Percentiles rank a stretch among this genome's conserved stretches.
These are phyloP conservation scores for Volucella inanis DNA, from an alignment of 2,888 invertebrate genomes.

Conservation along the genomic window DNA sequence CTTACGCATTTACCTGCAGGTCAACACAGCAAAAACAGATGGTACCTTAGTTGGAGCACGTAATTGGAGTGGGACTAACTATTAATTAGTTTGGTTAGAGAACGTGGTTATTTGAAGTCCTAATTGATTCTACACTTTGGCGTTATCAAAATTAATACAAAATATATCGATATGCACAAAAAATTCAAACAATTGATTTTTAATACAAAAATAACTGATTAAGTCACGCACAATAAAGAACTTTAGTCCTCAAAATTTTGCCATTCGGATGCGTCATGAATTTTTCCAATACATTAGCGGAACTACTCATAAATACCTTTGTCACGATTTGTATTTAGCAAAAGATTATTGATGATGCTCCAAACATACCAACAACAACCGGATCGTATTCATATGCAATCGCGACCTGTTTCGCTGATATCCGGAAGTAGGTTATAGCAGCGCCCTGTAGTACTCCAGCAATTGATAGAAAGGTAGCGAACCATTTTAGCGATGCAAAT, in stretches of 20 bases:
- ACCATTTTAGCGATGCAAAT: constrained; percentile 83
- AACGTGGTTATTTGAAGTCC: no score
- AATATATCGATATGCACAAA: no score
- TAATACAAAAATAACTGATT: no score
- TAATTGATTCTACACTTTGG: no score
- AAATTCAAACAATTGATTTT: no score
- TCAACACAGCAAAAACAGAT: no score
- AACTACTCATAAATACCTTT: constrained; percentile 9
- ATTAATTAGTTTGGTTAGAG: no score
- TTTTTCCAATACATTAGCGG: background rate
- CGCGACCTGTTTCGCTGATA: constrained; percentile 84
- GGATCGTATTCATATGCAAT: constrained; percentile 83
- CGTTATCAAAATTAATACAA: no score
- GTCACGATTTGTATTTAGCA: background rate
- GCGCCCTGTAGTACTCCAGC: constrained; percentile 83
- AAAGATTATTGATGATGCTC: constrained; percentile 29
- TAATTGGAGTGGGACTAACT: no score
- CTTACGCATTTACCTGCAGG: no score
- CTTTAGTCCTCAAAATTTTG: background rate
- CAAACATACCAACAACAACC: constrained; percentile 83
- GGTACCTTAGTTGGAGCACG: no score
- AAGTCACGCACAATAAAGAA: no score
- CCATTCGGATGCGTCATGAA: constrained; percentile 33
- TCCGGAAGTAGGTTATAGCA: constrained; percentile 83
- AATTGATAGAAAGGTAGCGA: constrained; percentile 82